Conservation (phyloP, 53 echinoderm and acorn worm genomes). For the Antedon mediterranea region DNA sequence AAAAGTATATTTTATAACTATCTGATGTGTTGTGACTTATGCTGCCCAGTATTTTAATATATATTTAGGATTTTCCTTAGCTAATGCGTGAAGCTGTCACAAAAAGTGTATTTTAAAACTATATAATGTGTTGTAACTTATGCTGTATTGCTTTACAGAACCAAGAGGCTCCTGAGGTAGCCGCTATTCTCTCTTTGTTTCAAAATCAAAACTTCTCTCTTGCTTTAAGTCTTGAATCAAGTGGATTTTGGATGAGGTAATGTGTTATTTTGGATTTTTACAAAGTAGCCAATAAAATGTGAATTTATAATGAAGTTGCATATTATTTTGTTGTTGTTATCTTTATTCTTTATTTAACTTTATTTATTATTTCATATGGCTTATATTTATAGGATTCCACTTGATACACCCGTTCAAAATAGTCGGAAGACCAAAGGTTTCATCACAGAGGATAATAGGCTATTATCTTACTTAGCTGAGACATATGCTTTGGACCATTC, state of each 20-base stretch:
- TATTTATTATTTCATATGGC: not conserved
- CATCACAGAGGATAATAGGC: slow-evolving; percentile 61
- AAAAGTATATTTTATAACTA: too few species aligned
- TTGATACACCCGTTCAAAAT: slow-evolving; percentile 25
- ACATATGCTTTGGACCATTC: slow-evolving; percentile 61
- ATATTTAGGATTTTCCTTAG: too few species aligned
- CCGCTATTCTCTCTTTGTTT: slow-evolving; percentile 27
- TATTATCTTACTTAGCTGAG: slow-evolving; percentile 52
- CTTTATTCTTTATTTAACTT: not conserved
- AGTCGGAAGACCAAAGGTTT: slow-evolving; percentile 32
- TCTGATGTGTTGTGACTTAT: not conserved
- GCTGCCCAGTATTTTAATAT: too few species aligned
- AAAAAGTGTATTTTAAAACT: too few species aligned
- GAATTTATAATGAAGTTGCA: too few species aligned
- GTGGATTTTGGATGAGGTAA: slow-evolving; percentile 81
- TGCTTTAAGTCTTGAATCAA: slow-evolving; percentile 55
- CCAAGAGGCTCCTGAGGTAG: slow-evolving; percentile 18
- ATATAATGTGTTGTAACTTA: not conserved
- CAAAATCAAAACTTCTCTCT: slow-evolving; percentile 27
- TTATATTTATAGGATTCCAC: slow-evolving; percentile 39
- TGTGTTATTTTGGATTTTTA: too few species aligned
- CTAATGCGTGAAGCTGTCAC: too few species aligned
- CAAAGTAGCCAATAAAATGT: too few species aligned
- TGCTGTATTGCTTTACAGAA: not conserved
- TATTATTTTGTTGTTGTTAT: not conserved